Conservation (phyloP, 2,797 vertebrate species). For the Nyctibius grandis region DNA sequence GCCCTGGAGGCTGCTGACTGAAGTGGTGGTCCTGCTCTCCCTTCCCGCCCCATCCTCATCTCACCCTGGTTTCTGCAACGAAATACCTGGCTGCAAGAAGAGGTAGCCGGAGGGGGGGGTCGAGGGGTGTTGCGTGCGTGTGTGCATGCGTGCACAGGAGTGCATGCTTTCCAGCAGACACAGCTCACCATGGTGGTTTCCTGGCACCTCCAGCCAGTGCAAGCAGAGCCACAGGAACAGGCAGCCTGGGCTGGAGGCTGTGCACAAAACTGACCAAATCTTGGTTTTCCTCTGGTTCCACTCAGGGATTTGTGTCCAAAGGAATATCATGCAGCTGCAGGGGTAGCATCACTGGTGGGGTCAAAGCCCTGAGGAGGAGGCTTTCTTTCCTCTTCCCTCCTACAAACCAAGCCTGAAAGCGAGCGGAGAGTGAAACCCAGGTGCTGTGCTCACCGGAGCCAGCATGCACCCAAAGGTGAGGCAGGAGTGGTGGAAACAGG, state of each 20-base stretch:
- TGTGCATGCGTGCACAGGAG: neutral
- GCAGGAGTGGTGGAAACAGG: neutral
- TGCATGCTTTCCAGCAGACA: neutral
- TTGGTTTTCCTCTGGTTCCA: neutral
- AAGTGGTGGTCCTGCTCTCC: neutral
- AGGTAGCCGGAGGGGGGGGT: fast-evolving
- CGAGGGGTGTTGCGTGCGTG: too few relatives aligned
- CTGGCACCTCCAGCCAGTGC: neutral
- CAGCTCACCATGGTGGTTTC: neutral
- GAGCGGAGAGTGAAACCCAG: neutral
- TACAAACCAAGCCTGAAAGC: neutral
- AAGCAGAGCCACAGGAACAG: neutral
- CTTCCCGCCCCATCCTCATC: neutral
- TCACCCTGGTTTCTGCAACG: neutral
- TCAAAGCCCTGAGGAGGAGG: neutral
- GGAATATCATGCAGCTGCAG: neutral
- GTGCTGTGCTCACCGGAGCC: neutral
- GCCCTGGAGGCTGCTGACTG: neutral
- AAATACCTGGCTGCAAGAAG: neutral
- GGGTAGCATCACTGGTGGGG: neutral
- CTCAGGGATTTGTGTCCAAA: neutral
- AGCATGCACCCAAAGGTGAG: neutral
- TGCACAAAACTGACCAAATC: neutral
- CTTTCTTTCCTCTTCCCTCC: neutral
- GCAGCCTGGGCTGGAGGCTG: neutral